Evolutionary conservation across 2,113 vertebrate species (phyloP).

Genomic region (Chamaetylas fuelleborni): DNA sequence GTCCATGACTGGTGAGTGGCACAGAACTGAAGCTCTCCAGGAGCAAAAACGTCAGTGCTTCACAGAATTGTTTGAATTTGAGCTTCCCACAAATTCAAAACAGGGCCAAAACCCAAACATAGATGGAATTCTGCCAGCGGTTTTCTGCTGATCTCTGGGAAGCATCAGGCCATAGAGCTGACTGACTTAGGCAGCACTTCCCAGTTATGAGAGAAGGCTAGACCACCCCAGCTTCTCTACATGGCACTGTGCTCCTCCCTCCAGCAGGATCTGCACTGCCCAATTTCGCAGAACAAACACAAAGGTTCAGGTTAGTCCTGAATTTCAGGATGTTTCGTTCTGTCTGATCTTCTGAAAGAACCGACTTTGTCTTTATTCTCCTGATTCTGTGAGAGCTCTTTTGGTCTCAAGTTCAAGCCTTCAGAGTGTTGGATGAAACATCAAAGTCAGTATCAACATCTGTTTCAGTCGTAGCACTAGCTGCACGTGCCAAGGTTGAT

Average conservation of each 20-base stretch:
- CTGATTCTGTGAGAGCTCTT: conserved; percentile 6
- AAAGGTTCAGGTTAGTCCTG: conserved; percentile 44
- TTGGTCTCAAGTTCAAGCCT: conserved; percentile 31
- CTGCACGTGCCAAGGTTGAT: not conserved
- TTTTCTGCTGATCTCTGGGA: not conserved
- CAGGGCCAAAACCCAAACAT: not conserved
- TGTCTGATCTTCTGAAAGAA: conserved; percentile 35
- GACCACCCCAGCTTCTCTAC: not conserved
- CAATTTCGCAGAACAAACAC: not conserved
- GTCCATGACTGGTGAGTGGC: accelerated
- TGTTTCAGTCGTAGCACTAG: not conserved
- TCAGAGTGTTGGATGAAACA: conserved; percentile 38
- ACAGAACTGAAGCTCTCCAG: not conserved
- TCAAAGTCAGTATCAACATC: conserved; percentile 53
- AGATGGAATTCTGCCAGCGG: not conserved
- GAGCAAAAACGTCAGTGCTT: not conserved
- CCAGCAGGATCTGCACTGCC: not conserved
- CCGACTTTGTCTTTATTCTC: conserved; percentile 6
- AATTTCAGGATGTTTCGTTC: conserved; percentile 18
- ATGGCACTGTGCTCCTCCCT: not conserved
- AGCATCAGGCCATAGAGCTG: not conserved
- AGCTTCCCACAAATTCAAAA: not conserved
- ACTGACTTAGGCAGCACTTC: not conserved
- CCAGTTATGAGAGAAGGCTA: not conserved
- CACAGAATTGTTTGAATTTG: not conserved